These are phyloP conservation scores for Stictocephala bisonia DNA, from an alignment of 2,888 invertebrate species.

Conservation along the genomic window DNA sequence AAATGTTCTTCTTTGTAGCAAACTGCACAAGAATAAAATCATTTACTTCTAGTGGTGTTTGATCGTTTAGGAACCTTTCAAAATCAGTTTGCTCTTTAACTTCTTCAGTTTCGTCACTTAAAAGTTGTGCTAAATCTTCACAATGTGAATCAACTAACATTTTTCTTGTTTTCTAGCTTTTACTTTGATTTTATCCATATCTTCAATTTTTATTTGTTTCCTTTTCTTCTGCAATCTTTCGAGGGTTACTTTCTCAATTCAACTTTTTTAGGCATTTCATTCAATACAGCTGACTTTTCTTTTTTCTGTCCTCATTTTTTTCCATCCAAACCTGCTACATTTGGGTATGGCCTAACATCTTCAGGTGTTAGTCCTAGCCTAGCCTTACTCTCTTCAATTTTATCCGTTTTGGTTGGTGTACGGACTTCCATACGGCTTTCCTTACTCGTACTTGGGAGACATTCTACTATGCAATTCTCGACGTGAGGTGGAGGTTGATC, in stretches of 20 bases:
- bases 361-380: conserved; percentile 17
- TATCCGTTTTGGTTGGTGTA: conserved; percentile 6
- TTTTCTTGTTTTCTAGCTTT: not conserved
- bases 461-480: conserved; percentile 1
- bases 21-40: conserved; percentile 34
- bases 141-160: conserved; percentile 13
- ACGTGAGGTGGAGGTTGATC: not conserved
- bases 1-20: conserved; percentile 21
- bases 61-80: conserved; percentile 12
- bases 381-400: not conserved
- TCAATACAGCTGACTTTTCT: conserved; percentile 29
- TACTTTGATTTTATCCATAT: not conserved
- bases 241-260: conserved; percentile 17
- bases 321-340: not conserved
- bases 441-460: conserved; percentile 29
- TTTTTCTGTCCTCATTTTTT: conserved; percentile 25
- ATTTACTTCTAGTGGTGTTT: conserved; percentile 27
- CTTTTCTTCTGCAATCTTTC: conserved; percentile 7
- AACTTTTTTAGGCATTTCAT: conserved; percentile 17
- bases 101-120: not conserved
- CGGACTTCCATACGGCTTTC: not conserved
- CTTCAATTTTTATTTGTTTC: conserved; percentile 3
- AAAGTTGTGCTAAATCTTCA: conserved; percentile 36
- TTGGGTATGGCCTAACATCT: conserved; percentile 20
- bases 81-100: conserved; percentile 26